Percentiles rank a stretch among this genome's conserved stretches.
These are phyloP conservation scores for Dascillus cervinus DNA, from an alignment of 2,888 invertebrate species.

Conservation along the genomic window DNA sequence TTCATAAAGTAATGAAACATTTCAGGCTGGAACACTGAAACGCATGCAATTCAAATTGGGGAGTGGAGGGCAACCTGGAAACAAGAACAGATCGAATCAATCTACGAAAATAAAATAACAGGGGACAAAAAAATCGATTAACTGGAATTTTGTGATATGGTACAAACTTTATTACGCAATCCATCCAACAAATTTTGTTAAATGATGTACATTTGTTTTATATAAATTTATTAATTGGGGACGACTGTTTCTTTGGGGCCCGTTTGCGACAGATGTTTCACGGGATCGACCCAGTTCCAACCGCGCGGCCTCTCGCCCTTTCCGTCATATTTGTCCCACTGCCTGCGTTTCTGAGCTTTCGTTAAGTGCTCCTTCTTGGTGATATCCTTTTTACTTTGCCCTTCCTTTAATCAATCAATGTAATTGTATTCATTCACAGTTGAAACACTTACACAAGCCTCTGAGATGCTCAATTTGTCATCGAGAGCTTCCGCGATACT, in stretches of 20 bases:
- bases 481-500: slow-evolving; percentile 39
- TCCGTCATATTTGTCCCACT: slow-evolving; percentile 76
- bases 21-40: slow-evolving; percentile 36
- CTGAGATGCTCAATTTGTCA: slow-evolving; percentile 49
- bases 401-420: slow-evolving; percentile 2
- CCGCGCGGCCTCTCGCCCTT: slow-evolving; percentile 81
- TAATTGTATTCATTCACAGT: background rate
- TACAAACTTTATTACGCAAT: slow-evolving; percentile 3
- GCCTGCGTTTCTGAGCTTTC: slow-evolving; percentile 84
- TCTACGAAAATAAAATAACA: too few relatives aligned
- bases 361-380: slow-evolving; percentile 78
- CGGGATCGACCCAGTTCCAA: slow-evolving; percentile 92
- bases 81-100: too few relatives aligned
- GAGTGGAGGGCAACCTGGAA: slow-evolving; percentile 36
- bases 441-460: slow-evolving; percentile 25
- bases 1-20: slow-evolving; percentile 2
- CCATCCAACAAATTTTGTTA: background rate
- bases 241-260: slow-evolving; percentile 51
- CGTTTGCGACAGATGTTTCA: slow-evolving; percentile 90
- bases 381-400: slow-evolving; percentile 51
- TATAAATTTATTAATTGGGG: background rate
- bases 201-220: slow-evolving; percentile 1
- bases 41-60: slow-evolving; percentile 34
- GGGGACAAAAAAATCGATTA: too few relatives aligned
- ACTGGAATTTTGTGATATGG: too few relatives aligned